These are phyloP conservation scores for Sarcoramphus papa DNA, from an alignment of 2,797 vertebrate genomes.

Conservation along the genomic window DNA sequence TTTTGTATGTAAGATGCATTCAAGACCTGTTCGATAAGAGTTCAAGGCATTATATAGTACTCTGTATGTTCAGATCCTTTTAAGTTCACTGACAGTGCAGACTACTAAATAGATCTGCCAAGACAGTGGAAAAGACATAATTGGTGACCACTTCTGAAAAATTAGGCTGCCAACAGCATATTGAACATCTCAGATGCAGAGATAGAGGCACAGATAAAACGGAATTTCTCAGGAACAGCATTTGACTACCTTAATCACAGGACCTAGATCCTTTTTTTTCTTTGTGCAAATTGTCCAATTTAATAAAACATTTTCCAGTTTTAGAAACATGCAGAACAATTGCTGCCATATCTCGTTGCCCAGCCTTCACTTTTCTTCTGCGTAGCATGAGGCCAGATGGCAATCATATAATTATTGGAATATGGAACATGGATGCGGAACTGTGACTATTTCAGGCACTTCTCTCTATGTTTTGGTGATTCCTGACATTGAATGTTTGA, in stretches of 20 bases:
- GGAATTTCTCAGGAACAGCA: background rate
- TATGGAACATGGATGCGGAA: accelerated
- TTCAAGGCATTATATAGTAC: background rate
- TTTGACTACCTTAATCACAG: background rate
- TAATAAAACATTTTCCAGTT: background rate
- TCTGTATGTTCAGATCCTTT: background rate
- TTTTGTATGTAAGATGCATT: background rate
- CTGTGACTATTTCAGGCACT: background rate
- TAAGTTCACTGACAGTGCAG: background rate
- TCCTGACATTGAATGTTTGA: background rate
- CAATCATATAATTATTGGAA: background rate
- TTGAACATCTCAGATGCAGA: background rate
- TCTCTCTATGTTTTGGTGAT: background rate
- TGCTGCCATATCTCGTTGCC: background rate
- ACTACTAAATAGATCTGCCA: background rate
- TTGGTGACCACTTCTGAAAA: background rate
- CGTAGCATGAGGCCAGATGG: background rate
- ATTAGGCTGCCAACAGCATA: background rate
- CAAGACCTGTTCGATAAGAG: background rate
- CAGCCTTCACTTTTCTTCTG: background rate
- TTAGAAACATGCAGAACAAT: background rate
- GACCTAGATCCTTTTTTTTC: background rate
- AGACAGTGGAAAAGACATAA: background rate
- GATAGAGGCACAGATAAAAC: background rate
- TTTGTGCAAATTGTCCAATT: background rate